Base-by-base conservation (phyloP, 2,888 invertebrate genomes). In the Notodonta ziczac region DNA sequence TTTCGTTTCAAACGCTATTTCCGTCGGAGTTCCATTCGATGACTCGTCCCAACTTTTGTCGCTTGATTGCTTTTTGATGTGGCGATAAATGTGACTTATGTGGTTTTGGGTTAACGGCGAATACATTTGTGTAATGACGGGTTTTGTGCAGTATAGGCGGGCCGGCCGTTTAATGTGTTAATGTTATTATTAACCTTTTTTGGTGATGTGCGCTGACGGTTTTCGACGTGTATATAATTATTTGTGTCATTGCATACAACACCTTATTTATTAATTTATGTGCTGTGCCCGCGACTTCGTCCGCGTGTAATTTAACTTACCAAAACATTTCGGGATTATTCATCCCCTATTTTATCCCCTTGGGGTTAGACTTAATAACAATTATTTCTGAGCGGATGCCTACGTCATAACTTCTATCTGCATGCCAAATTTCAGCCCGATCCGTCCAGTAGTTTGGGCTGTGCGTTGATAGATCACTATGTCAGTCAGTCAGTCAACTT, bases 1-100 rank as follows among this genome's bases (percentile, higher is more conserved):
- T 87, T 82, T 84, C 85, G 84, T 87, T 82, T 84, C 84, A 75
- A 83, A 85, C 76, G 81, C 84, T 48, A 84, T 84, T 87, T 82
- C 80, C 74, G 81, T 74, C 62, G 72, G 77, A 81, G 81, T 79
- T 78, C 84, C 82, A 79, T 78, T 74, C 82, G 84, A 86, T 87
- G 88, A 87, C 85, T 87, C 84, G 89, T 70, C 81, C 78, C 73
- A 81, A 86, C 87, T 86, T 90, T 90, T 91, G 93, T 92, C 88
- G 84, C 87, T 86, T 92, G 92, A 92, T 93, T 89, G 85, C 90
- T 89, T 93, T 93, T 93, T 92, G 93, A 93, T 92, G 93, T 83
- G 82, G 90, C 90, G 90, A 88, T 89, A 90, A 90, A 91, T 90
- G 93, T 93, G 93, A 91, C 92, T 92, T 92, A 92, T 89, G 92